Conservation (phyloP, 2,888 invertebrate species). For the Tachina grossa region DNA sequence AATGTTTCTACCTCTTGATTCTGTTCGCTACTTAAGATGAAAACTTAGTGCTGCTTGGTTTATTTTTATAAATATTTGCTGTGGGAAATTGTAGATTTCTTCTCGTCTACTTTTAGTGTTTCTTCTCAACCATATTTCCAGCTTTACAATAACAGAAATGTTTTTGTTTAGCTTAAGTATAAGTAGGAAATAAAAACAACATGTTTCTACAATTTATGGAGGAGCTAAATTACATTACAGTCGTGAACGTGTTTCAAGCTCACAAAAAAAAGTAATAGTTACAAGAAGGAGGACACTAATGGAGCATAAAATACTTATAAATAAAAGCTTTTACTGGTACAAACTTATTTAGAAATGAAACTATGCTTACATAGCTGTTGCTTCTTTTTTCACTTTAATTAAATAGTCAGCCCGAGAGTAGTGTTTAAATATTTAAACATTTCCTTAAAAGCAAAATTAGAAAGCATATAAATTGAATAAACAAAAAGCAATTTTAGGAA, state of each 20-base stretch:
- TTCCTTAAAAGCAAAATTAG: not conserved
- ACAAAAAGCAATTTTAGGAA: too few species aligned
- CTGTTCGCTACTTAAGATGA: constrained; percentile 18
- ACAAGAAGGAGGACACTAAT: constrained; percentile 61
- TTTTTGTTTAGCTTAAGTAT: constrained; percentile 27
- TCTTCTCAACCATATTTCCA: not conserved
- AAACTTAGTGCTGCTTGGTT: constrained; percentile 31
- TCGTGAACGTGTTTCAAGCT: constrained; percentile 26
- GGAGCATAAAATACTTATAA: constrained; percentile 46
- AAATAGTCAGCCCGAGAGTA: not conserved
- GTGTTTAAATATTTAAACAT: not conserved
- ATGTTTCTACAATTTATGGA: constrained; percentile 68
- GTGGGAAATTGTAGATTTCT: constrained; percentile 21
- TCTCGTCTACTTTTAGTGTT: not conserved
- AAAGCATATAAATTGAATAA: too few species aligned
- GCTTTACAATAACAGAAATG: constrained; percentile 5
- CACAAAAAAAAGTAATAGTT: not conserved
- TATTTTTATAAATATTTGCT: constrained; percentile 44
- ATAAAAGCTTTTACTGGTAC: constrained; percentile 11
- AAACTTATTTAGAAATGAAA: not conserved
- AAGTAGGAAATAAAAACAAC: constrained; percentile 66
- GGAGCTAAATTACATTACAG: constrained; percentile 64
- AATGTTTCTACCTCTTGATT: constrained; percentile 47
- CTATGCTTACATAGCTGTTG: not conserved
- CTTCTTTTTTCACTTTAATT: constrained; percentile 13